Conservation (phyloP, 1,140 invertebrate genomes). For the Stratiolaelaps scimitus region DNA sequence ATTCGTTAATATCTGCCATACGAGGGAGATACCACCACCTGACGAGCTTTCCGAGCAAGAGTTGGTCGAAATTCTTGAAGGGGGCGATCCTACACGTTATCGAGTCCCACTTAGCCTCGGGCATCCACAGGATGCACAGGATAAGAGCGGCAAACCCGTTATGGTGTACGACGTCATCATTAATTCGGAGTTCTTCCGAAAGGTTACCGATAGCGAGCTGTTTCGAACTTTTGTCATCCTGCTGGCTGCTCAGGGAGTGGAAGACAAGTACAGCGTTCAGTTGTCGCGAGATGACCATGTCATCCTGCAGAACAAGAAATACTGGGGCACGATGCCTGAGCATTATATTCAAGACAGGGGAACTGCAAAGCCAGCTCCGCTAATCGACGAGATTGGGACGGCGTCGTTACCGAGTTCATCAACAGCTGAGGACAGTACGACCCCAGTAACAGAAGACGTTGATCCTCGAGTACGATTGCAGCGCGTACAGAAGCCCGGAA, state of each 20-base stretch:
- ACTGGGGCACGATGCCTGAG: slow-evolving; percentile 22
- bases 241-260: slow-evolving; percentile 27
- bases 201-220: slow-evolving; percentile 16
- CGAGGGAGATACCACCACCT: background rate
- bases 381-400: slow-evolving; percentile 1
- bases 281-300: slow-evolving; percentile 24
- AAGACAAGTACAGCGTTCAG: slow-evolving; percentile 29
- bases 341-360: slow-evolving; percentile 24
- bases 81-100: background rate
- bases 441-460: background rate
- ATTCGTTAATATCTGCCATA: slow-evolving; percentile 14
- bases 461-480: background rate
- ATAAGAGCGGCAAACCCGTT: slow-evolving; percentile 30
- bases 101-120: slow-evolving; percentile 30
- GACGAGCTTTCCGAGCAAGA: background rate
- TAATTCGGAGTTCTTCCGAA: slow-evolving; percentile 26
- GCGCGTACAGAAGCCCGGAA: slow-evolving; percentile 15
- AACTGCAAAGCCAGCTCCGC: slow-evolving; percentile 12
- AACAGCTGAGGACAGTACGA: background rate
- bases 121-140: slow-evolving; percentile 28
- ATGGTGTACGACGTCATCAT: slow-evolving; percentile 30
- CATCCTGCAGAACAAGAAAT: slow-evolving; percentile 30
- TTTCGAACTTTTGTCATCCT: slow-evolving; percentile 27
- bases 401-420: background rate
- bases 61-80: background rate